Evolutionary conservation across 2,888 invertebrate genomes (phyloP), one percentile per base, ranked within the genome.

Genomic region (Tenthredo amoena): DNA sequence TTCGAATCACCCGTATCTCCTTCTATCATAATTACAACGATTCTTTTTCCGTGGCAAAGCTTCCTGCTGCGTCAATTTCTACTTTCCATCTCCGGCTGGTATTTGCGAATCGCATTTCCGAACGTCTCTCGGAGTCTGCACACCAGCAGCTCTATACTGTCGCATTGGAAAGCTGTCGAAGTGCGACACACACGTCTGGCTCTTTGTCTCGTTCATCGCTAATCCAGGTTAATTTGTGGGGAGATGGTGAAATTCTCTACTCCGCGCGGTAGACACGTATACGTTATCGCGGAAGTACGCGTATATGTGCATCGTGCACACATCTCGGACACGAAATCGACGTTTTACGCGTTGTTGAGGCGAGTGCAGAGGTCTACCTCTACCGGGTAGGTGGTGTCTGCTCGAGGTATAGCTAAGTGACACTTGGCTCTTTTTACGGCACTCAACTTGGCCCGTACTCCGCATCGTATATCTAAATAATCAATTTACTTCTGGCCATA

Each of bases 401-500:
- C 77, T 18, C 47, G 31, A 15, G 47, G 83, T 47, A 40, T 18
- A 55, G 65, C 88, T 89, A 91, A 92, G 90, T 88, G 91, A 90
- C 91, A 90, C 91, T 91, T 90, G 89, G 89, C 90, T 90, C 89
- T 92, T 93, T 92, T 92, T 91, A 92, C 89, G 90, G 89, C 90
- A 89, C 89, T 90, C 89, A 89, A 91, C 90, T 90, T 90, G 90
- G 90, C 90, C 87, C 85, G 87, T 85, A 85, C 88, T 55, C 84
- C 88, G 90, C 89, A 87, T 91, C 91, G 90, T 91, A 91, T 91
- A 90, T 91, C 91, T 92, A 90, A 92, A 93, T 93, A 92, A 93
- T 93, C 92, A 92, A 93, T 93, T 92, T 91, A 91, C 90, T 88
- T 88, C 89, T 87, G 88, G 89, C 91, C 92, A 93, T 93, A 93